Conservation (phyloP, 2,797 vertebrate genomes). For the Eulemur rubriventer region DNA sequence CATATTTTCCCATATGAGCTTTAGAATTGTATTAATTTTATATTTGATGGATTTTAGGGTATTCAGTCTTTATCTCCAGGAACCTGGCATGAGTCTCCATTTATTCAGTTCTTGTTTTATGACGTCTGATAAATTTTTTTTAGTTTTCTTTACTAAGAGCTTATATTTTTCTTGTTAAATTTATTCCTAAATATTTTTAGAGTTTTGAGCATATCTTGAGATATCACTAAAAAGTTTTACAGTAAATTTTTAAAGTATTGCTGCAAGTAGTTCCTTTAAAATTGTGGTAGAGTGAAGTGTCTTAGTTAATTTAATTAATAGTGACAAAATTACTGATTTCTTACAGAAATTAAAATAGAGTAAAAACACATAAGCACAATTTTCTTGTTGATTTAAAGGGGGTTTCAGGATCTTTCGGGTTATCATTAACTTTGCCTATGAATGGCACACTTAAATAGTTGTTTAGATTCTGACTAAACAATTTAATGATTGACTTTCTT, state of each 20-base stretch:
- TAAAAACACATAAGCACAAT: neutral
- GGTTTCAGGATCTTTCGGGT: neutral
- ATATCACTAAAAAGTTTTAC: neutral
- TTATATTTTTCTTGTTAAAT: conserved; percentile 26
- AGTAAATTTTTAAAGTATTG: conserved; percentile 23
- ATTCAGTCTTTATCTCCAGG: neutral
- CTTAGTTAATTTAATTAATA: conserved; percentile 45
- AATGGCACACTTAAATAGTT: conserved; percentile 30
- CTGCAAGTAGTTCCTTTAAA: conserved; percentile 23
- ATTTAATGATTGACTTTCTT: fast-evolving
- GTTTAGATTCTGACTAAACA: conserved; percentile 4
- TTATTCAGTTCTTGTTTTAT: conserved; percentile 30
- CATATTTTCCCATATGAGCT: neutral
- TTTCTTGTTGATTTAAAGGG: conserved; percentile 46
- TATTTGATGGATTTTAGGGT: neutral
- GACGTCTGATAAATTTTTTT: neutral
- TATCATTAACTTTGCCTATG: conserved; percentile 1
- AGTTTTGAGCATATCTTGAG: neutral
- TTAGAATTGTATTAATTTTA: neutral
- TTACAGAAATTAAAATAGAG: conserved; percentile 16
- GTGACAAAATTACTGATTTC: conserved; percentile 14
- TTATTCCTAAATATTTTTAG: conserved; percentile 17
- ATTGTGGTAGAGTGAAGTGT: neutral
- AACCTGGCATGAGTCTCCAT: neutral
- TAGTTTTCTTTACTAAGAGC: neutral